A percentile compares a stretch with the other conserved stretches of the same genome.
Evolutionary conservation across 2,113 vertebrate species (phyloP).

Genomic region (Stomatorhinus ivindoensis): DNA sequence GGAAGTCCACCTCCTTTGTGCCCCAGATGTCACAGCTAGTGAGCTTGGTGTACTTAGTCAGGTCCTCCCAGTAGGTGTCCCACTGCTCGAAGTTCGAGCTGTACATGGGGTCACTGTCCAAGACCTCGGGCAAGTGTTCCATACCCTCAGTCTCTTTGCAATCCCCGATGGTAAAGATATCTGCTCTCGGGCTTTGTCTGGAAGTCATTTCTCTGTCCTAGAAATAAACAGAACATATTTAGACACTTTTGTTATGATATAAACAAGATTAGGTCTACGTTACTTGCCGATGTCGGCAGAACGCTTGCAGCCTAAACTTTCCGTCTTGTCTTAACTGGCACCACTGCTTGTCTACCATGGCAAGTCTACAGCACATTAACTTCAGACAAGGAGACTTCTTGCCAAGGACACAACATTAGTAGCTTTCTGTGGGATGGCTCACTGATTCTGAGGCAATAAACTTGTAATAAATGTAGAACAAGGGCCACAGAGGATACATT

Average conservation of each 20-base stretch:
- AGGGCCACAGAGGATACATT: background rate
- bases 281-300: background rate
- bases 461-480: background rate
- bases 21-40: constrained; percentile 99
- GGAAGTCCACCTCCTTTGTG: constrained; percentile 96
- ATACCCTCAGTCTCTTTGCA: constrained; percentile 84
- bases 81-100: constrained; percentile 93
- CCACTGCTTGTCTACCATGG: background rate
- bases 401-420: background rate
- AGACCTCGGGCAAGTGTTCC: constrained; percentile 78
- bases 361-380: background rate
- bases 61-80: constrained; percentile 97
- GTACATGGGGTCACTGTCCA: constrained; percentile 74
- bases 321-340: background rate
- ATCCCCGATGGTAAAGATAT: constrained; percentile 71
- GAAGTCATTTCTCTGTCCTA: constrained; percentile 92
- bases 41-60: constrained; percentile 94
- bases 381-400: background rate
- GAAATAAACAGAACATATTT: constrained; percentile 16
- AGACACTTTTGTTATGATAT: constrained; percentile 3
- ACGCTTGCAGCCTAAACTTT: background rate
- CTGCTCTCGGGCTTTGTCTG: constrained; percentile 85
- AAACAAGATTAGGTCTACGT: background rate
- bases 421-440: background rate
- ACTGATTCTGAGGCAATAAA: background rate